Base-by-base conservation (phyloP, 2,797 vertebrate genomes). In the Eulemur albifrons region DNA sequence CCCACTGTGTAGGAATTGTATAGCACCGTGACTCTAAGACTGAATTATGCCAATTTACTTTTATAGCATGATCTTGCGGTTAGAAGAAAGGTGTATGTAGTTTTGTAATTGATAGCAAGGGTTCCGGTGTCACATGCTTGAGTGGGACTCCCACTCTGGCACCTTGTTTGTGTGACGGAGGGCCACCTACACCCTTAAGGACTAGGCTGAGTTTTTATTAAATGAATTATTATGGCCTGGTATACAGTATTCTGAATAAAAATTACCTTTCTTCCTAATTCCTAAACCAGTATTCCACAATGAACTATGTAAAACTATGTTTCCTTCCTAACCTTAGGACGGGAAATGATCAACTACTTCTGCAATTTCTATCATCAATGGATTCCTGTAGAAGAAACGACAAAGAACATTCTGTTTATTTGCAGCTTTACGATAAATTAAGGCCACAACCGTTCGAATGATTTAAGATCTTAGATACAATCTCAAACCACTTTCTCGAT, bases 381-480 rank as follows among this genome's bases (percentile, higher is more conserved):
- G 40, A 61, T 57, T 72, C 30, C 67, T 61, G 4, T 4, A 85
- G 45, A 90, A 85, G 57, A 90, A 72, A 40, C 25, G 27, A 90
- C 20, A 43, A 88, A 67, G 25, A 54, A 45, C 10, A 18, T 5
- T 45, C 1, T 32, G 40, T 81, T 90, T 73, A 43, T 45, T 83
- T 95, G 59, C 40, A 86, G 61, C 73, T 89, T 95, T 65, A 61
- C 17, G 23, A 84, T 30, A 93, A 90, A 88, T 57, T 63, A 95
- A 95, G 65, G 32, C 21, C 27, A 90, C 27, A 17, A 35, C 23
- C 21, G 80, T 83, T 40, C 87, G 84, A 92, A 89, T 70, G 70
- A 77, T 23, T 90, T 81, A 95, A 81, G 72, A 63, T 57, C 63
- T 83, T 38, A 65, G 79, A 54, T 59, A 88, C 7, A 7, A 85